Base-by-base conservation (phyloP, 2,113 vertebrate genomes). In the Uria aalge region DNA sequence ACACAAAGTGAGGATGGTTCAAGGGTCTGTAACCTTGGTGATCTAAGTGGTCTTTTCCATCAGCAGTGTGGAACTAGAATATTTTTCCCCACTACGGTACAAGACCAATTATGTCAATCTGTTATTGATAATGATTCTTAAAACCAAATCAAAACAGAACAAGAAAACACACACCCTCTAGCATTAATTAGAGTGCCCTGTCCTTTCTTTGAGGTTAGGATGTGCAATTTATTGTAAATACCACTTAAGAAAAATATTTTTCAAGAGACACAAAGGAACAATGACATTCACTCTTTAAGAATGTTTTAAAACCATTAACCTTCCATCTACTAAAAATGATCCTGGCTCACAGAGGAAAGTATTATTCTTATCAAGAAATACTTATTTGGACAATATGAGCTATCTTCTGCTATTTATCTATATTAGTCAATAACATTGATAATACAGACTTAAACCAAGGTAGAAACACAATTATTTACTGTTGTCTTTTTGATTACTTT, bases 401-500 rank as follows among this genome's bases (percentile, higher is more conserved):
- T 69, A 75, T 88, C 56, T 75, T 91, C 66, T 80, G 8, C 32
- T 97, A 80, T 94, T 97, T 94, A 85, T 93, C 63, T 71, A 5
- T 80, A 82, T 96, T 95, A 60, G 96, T 94, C 56, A 88, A 59
- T 85, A 96, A 86, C 32, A 62, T 27, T 90, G 76, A 55, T 92
- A 94, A 77, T 87, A 92, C 21, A 66, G 79, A 92, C 68, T 95
- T 95, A 93, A 97, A 96, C 69, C 89, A 92, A 95, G 48, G 76
- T 91, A 90, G 63, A 92, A 87, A 53, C 45, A 69, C 82, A 97
- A 91, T 96, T 96, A 97, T 96, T 98, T 97, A 96, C 78, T 97
- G 69, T 97, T 98, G 75, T 96, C 73, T 94, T 97, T 97, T 95
- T 74, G 72, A 97, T 98, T 96, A 92, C 83, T 96, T 97, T 97